phyloP scores from a whole-genome alignment of 2,797 vertebrate genomes.

The Sebastes variabilis region DNA sequence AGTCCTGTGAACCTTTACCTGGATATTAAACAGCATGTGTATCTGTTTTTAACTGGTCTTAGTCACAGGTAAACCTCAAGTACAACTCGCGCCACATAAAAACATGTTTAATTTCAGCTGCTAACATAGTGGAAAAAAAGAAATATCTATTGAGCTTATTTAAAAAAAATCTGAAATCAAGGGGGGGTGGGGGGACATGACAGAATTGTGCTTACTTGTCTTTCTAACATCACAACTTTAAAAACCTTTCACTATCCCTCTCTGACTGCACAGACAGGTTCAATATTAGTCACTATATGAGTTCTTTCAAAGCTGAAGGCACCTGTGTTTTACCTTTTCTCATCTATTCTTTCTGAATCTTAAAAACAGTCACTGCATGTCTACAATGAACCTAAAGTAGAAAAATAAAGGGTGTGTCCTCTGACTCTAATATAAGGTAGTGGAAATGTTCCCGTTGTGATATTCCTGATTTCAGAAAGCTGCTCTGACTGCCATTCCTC shows the following conservation, averaged over 20 bases:
- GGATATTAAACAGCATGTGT: background rate
- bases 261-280: slow-evolving; percentile 7
- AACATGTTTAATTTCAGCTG: slow-evolving; percentile 61
- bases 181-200: background rate
- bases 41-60: background rate
- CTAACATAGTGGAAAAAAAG: slow-evolving; percentile 37
- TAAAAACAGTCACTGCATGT: slow-evolving; percentile 13
- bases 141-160: slow-evolving; percentile 15
- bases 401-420: slow-evolving; percentile 68
- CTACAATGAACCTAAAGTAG: slow-evolving; percentile 43
- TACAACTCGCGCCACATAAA: slow-evolving; percentile 36
- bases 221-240: slow-evolving; percentile 25
- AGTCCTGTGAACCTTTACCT: background rate
- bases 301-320: slow-evolving; percentile 59
- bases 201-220: slow-evolving; percentile 63
- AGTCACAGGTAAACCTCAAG: slow-evolving; percentile 13
- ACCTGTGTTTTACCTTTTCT: slow-evolving; percentile 44
- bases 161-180: background rate
- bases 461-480: slow-evolving; percentile 56
- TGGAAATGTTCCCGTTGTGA: slow-evolving; percentile 19
- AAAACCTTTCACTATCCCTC: background rate
- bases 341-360: background rate
- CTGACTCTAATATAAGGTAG: slow-evolving; percentile 22
- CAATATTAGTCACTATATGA: background rate
- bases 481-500: background rate